Evolutionary conservation across 2,113 vertebrate species (phyloP).

Genomic region (Platichthys stellatus): DNA sequence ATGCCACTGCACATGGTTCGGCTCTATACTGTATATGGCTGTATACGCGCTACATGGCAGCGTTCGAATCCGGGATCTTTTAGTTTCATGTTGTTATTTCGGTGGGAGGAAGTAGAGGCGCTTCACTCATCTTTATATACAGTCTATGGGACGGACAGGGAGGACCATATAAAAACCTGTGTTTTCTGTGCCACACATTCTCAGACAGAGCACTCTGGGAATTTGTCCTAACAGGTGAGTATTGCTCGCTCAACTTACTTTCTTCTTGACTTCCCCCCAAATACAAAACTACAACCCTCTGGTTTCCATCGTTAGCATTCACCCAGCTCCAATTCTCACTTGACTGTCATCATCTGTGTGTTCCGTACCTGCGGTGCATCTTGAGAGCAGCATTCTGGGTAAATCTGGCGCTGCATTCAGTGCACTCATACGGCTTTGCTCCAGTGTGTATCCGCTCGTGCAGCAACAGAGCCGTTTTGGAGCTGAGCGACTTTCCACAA

Average conservation of each 20-base stretch:
- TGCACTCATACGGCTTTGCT: constrained; percentile 90
- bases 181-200: no score
- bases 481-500: constrained; percentile 96
- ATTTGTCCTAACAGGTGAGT: neutral
- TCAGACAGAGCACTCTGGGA: neutral
- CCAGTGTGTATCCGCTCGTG: constrained; percentile 95
- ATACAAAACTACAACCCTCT: no score
- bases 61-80: no score
- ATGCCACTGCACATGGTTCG: no score
- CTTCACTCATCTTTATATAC: no score
- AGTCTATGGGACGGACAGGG: no score
- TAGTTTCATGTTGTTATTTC: no score
- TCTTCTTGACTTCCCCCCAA: neutral
- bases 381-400: constrained; percentile 97
- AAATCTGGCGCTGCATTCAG: constrained; percentile 90
- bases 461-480: constrained; percentile 89
- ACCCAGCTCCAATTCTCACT: no score
- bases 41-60: no score
- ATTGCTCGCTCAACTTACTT: neutral
- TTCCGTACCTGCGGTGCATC: constrained; percentile 92
- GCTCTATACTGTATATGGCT: no score
- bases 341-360: neutral
- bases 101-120: no score
- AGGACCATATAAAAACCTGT: no score
- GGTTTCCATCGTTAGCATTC: neutral